Evolutionary conservation across 2,888 invertebrate species (phyloP).

Genomic region (Iphiclides podalirius): DNA sequence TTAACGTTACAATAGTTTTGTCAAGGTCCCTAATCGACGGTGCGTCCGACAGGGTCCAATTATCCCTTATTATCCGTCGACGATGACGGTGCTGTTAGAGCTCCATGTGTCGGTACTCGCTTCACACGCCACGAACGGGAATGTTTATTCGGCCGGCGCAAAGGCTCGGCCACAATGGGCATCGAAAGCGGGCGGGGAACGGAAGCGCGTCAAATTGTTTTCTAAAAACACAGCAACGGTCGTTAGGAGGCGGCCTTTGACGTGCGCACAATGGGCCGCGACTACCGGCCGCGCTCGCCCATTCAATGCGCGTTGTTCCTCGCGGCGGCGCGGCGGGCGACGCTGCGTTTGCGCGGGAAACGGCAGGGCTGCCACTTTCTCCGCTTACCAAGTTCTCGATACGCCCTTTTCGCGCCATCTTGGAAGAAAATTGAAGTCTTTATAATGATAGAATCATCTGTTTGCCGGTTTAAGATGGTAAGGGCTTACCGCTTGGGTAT

Average conservation of each 20-base stretch:
- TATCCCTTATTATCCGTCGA: slow-evolving; percentile 16
- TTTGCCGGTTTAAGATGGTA: too few species aligned
- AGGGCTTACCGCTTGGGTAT: too few species aligned
- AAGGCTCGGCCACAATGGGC: slow-evolving; percentile 65
- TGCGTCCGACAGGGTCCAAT: too few species aligned
- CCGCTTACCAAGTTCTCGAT: too few species aligned
- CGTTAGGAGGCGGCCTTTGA: slow-evolving; percentile 50
- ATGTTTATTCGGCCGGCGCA: slow-evolving; percentile 38
- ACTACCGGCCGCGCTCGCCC: slow-evolving; percentile 32
- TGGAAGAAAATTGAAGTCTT: too few species aligned
- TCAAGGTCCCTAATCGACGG: too few species aligned
- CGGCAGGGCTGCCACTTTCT: slow-evolving; percentile 8
- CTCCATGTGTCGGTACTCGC: too few species aligned
- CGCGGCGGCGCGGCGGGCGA: slow-evolving; percentile 19
- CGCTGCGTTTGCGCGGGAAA: slow-evolving; percentile 4
- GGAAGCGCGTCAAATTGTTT: slow-evolving; percentile 76
- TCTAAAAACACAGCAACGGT: slow-evolving; percentile 70
- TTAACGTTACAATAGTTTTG: too few species aligned
- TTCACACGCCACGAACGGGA: background rate
- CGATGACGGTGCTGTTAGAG: slow-evolving; percentile 10
- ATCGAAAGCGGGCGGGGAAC: slow-evolving; percentile 48
- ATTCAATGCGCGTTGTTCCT: slow-evolving; percentile 12
- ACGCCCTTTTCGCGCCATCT: background rate
- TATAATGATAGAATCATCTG: too few species aligned
- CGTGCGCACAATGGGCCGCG: slow-evolving; percentile 33